phyloP scores from a whole-genome alignment of 1,140 invertebrate species.

The Sycobia sp. region DNA sequence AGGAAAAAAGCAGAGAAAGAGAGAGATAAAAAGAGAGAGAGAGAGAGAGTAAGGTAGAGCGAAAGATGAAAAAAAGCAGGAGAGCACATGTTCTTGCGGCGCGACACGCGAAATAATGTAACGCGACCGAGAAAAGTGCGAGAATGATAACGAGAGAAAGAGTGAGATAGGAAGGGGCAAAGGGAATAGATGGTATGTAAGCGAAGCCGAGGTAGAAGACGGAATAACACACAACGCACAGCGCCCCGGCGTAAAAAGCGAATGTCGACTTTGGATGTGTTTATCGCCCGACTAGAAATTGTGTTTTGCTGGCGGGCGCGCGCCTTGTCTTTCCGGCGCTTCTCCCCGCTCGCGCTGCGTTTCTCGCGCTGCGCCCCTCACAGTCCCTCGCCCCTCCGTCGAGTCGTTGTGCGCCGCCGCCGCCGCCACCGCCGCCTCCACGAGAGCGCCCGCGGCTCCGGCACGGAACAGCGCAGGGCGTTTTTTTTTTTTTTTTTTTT shows the following conservation, averaged over 20 bases:
- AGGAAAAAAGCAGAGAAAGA: too few relatives aligned
- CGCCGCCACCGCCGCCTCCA: neutral
- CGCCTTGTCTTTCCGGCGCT: slow-evolving; percentile 34
- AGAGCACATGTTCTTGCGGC: neutral
- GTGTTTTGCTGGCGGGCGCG: slow-evolving; percentile 39
- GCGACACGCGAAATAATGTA: slow-evolving; percentile 25
- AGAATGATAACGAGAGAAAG: neutral
- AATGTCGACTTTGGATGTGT: slow-evolving; percentile 39
- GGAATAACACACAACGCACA: slow-evolving; percentile 12
- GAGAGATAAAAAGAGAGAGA: too few relatives aligned
- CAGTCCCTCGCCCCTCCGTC: slow-evolving; percentile 1
- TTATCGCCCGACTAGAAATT: slow-evolving; percentile 42
- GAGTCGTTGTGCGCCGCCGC: neutral
- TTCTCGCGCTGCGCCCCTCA: slow-evolving; percentile 16
- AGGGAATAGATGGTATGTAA: slow-evolving; percentile 27
- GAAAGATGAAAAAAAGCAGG: too few relatives aligned
- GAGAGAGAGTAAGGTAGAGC: neutral
- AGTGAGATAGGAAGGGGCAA: neutral
- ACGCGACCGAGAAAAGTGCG: neutral
- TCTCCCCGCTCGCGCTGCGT: neutral
- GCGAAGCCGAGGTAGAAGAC: neutral
- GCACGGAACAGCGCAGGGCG: too few relatives aligned
- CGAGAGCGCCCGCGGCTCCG: neutral
- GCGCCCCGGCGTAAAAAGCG: slow-evolving; percentile 17
- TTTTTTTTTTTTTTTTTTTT: too few relatives aligned